Evolutionary conservation across 2,113 vertebrate genomes (phyloP), one percentile per base, ranked within the genome.

Genomic region (Antigone vipio): DNA sequence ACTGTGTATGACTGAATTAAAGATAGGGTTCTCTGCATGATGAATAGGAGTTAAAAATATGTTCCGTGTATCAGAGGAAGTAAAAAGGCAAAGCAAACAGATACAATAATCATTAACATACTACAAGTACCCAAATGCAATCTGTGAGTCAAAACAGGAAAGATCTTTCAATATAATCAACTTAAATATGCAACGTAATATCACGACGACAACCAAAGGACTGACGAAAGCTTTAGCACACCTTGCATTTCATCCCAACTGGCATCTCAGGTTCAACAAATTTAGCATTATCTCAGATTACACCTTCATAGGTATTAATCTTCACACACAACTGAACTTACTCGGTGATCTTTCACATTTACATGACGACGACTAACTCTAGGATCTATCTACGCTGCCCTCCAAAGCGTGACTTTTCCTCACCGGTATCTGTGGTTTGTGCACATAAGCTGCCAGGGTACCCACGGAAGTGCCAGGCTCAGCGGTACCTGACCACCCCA

Each of bases 31-130:
- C 80, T 83, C n/a, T 83, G 71, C 74, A 75, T 42, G 72, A 94
- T 62, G 81, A 91, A 88, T 8, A 87, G 44, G 35, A 95, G 64
- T 81, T 92, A 92, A 88, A 93, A 95, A 97, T 87, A 93, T 10
- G 72, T 83, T 76, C 79, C 53, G n/a, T 38, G 32, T 74, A 89
- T 38, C 60, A 78, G 91, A 92, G 77, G 58, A 92, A 92, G 77
- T 49, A 78, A 92, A 95, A 95, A 92, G 58, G 83, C 88, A 96
- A 82, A 88, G 80, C 86, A 91, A 72, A 75, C 32, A 69, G 72
- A 69, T 76, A 84, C 80, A 87, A 60, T 89, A 83, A 87, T 82
- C 81, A 75, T 60, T 87, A 87, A 83, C 84, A 93, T 86, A 80
- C 68, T 94, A 80, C 42, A 2, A 92, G 68, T 63, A 67, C 69